Conservation (phyloP, 2,797 vertebrate genomes). For the Tenualosa ilisha region DNA sequence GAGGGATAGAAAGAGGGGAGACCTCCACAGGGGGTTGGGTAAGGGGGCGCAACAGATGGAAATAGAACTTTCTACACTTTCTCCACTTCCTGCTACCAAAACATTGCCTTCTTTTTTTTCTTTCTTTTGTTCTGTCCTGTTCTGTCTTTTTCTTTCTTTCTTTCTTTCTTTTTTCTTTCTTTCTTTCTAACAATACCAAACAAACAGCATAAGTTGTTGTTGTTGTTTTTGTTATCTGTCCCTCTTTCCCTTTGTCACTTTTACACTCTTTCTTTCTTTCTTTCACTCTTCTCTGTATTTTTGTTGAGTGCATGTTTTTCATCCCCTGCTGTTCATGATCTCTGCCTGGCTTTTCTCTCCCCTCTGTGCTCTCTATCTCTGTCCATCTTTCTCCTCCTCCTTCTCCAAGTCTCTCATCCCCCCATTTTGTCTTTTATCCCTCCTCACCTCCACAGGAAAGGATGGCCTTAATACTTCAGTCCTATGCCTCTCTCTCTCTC, state of each 20-base stretch:
- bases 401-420: no score
- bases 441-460: background rate
- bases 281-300: no score
- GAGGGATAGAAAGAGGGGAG: background rate
- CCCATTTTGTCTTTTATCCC: no score
- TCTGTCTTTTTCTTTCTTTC: background rate
- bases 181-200: background rate
- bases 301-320: background rate
- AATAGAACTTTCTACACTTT: conserved; percentile 41
- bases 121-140: background rate
- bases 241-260: no score
- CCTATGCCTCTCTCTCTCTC: background rate
- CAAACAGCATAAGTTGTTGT: no score
- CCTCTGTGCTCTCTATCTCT: background rate
- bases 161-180: background rate
- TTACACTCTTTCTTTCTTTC: background rate
- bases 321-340: no score
- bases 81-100: background rate
- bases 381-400: background rate
- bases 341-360: no score
- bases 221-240: no score
- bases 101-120: background rate
- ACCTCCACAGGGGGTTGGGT: conserved; percentile 44
- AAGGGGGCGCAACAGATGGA: conserved; percentile 48
- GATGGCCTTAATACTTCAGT: background rate